These are phyloP conservation scores for Adrianichthys oophorus DNA, from an alignment of 2,797 vertebrate species.

Conservation along the genomic window DNA sequence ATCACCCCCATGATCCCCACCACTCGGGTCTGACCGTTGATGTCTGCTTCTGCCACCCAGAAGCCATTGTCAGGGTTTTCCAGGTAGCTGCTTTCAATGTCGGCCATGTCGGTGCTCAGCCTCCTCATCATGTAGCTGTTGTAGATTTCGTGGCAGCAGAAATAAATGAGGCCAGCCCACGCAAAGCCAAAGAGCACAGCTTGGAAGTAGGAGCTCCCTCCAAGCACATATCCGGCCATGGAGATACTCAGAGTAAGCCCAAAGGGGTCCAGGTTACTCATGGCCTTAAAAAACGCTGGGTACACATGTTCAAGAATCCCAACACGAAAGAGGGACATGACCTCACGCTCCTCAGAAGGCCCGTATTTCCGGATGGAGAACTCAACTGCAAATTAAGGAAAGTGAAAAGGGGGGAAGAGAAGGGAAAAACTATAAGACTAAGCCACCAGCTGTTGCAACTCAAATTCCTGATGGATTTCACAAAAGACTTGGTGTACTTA, in stretches of 20 bases:
- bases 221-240: constrained; percentile 74
- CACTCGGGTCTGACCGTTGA: constrained; percentile 55
- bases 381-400: constrained; percentile 44
- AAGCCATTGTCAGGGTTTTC: constrained; percentile 65
- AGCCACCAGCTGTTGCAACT: constrained; percentile 57
- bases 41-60: constrained; percentile 71
- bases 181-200: constrained; percentile 66
- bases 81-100: constrained; percentile 65
- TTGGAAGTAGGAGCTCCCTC: constrained; percentile 74
- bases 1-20: constrained; percentile 59
- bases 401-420: not conserved
- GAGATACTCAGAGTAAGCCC: constrained; percentile 72
- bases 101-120: constrained; percentile 59
- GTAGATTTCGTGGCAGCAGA: constrained; percentile 72
- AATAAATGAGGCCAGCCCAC: constrained; percentile 71
- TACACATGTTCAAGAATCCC: constrained; percentile 73
- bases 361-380: constrained; percentile 69
- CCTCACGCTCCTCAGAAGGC: constrained; percentile 57
- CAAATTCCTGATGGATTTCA: constrained; percentile 65
- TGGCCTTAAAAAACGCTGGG: constrained; percentile 75
- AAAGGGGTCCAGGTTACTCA: constrained; percentile 74
- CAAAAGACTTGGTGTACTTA: constrained; percentile 49
- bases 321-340: constrained; percentile 59
- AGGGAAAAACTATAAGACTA: constrained; percentile 47
- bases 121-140: constrained; percentile 55